Conservation (phyloP, 35 echinoderm and acorn worm species). For the Holothuria glaberrima region DNA sequence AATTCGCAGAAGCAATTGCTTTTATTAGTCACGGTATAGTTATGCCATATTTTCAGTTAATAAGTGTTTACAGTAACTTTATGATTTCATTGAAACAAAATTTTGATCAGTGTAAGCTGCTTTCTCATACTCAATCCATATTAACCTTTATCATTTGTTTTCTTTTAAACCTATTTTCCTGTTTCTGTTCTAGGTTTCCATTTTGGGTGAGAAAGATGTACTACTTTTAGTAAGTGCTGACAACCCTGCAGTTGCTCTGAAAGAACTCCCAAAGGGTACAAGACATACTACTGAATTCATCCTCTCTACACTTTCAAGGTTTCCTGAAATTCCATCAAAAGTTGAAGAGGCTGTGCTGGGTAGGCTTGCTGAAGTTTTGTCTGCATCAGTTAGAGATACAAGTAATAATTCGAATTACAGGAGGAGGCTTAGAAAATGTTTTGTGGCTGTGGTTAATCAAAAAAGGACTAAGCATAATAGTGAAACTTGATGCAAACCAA, state of each 20-base stretch:
- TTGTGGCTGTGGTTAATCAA: background rate
- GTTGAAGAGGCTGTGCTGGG: conserved; percentile 58
- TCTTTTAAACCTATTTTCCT: too few species aligned
- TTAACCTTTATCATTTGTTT: too few species aligned
- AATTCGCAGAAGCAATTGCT: too few species aligned
- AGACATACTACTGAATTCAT: conserved; percentile 24
- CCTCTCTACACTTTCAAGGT: conserved; percentile 14
- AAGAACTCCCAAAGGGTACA: conserved; percentile 24
- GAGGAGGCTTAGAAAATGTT: conserved; percentile 26
- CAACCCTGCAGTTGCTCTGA: background rate
- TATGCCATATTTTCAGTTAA: too few species aligned
- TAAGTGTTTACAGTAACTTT: too few species aligned
- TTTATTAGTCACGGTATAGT: too few species aligned
- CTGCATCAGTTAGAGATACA: conserved; percentile 39
- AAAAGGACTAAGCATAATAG: conserved; percentile 29
- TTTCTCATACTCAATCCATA: too few species aligned
- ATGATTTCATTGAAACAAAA: too few species aligned
- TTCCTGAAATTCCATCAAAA: conserved; percentile 41
- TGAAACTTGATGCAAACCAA: background rate
- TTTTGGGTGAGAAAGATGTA: background rate
- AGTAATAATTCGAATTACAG: background rate
- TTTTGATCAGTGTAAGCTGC: too few species aligned
- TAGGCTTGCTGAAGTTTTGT: conserved; percentile 35
- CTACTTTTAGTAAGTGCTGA: background rate
- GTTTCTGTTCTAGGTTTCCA: background rate